Base-by-base conservation (phyloP, 1,140 invertebrate species). In the Gerris buenoi region DNA sequence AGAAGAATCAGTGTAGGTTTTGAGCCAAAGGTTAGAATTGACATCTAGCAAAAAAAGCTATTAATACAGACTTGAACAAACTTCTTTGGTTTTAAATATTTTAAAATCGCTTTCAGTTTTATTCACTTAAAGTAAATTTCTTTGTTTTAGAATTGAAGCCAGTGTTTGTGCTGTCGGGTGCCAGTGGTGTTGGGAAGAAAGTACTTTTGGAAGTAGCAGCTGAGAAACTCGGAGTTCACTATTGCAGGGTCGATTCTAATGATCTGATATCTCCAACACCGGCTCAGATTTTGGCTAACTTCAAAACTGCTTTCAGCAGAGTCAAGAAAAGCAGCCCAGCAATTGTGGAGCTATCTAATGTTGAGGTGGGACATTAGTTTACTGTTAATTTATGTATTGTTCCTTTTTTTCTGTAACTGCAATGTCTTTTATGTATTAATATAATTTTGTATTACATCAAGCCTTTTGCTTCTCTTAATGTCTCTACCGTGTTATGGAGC, bases 161-260 rank as follows among this genome's bases (percentile, higher is more conserved):
- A 22, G 27, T 66, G n/a, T 66, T 68, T 25, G 28, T 68, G 1
- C 5, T 68, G 5, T 14, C 18, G 56, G 68, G 68, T 1, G 18
- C 29, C 18, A 68, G 68, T 68, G 68, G 68, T 10, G 22, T 59
- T 29, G 68, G 68, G 18, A 68, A 68, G 65, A 68, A 26, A 46
- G 18, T 66, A 22, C 46, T 68, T 3, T 27, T 68, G 14, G 15
- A 56, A 27, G 18, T 14, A 10, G 22, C 60, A 10, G 28, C 23
- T 57, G 18, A 63, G n/a, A 65, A 26, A 14, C 18, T 66, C 10
- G 68, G 68, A n/a, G 23, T 68, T 3, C n/a, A 33, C 57, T 68
- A 66, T 63, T 15, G 14, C 18, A 66, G 46, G 1, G 28, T 65
- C 26, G 68, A 68, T 57, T 66, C 25, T 63, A 63, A 68, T 65